These are phyloP conservation scores for Cyprinodon diabolis DNA, from an alignment of 2,797 vertebrate genomes.

Conservation along the genomic window DNA sequence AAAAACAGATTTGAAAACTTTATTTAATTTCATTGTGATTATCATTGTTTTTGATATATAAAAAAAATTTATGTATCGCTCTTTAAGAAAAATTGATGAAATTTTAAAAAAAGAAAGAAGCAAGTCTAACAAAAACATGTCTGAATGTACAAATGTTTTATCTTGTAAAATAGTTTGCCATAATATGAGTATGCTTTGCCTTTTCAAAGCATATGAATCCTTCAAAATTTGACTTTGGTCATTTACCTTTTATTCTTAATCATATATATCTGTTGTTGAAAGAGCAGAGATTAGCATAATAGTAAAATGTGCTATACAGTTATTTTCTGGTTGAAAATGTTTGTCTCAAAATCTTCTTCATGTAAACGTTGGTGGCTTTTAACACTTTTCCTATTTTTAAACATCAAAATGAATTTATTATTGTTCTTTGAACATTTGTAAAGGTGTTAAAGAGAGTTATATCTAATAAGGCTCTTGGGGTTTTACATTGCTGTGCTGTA, in stretches of 20 bases:
- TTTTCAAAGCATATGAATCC: background rate
- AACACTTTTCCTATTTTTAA: background rate
- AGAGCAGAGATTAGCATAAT: background rate
- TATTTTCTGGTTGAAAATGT: background rate
- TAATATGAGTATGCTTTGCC: background rate
- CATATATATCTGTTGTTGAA: too few relatives aligned
- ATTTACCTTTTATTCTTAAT: constrained; percentile 2
- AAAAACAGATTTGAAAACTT: background rate
- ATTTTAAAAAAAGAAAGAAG: too few relatives aligned
- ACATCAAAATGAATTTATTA: background rate
- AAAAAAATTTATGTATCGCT: too few relatives aligned
- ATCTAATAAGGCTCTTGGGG: background rate
- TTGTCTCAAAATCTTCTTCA: background rate
- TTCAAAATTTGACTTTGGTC: background rate
- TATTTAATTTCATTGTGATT: background rate
- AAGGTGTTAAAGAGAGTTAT: background rate
- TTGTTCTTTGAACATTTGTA: background rate
- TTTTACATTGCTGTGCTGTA: background rate
- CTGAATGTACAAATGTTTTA: background rate
- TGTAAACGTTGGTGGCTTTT: background rate
- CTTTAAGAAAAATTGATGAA: too few relatives aligned
- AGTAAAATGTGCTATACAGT: background rate
- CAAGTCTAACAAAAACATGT: too few relatives aligned
- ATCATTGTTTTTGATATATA: too few relatives aligned
- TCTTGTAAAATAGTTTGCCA: background rate